Conservation (phyloP, 2,797 vertebrate species). For the Steatocranus sp. region DNA sequence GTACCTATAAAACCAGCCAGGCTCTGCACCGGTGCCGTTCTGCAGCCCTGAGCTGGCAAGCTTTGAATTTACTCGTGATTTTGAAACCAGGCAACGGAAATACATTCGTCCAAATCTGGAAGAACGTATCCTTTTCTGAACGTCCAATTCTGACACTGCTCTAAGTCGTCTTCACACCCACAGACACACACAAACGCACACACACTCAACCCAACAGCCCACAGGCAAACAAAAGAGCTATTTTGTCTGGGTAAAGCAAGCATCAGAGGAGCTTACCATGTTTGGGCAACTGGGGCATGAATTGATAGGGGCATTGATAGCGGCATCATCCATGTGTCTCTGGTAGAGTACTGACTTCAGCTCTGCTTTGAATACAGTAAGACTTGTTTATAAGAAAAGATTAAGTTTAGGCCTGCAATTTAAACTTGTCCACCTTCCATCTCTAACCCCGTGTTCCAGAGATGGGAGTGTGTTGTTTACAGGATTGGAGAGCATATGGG, state of each 20-base stretch:
- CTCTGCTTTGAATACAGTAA: not conserved
- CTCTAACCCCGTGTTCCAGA: not conserved
- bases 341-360: not conserved
- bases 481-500: not conserved
- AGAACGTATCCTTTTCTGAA: not conserved
- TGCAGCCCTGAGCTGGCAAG: not conserved
- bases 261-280: slow-evolving; percentile 5
- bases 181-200: not conserved
- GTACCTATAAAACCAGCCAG: not conserved
- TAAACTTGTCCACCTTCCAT: not conserved
- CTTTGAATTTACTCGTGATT: not conserved
- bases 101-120: not conserved
- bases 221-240: not conserved
- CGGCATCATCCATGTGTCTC: not conserved
- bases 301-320: not conserved
- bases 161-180: not conserved
- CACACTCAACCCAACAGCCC: slow-evolving; percentile 6
- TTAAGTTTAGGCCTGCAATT: not conserved
- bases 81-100: not conserved
- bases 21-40: not conserved
- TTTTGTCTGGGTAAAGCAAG: not conserved
- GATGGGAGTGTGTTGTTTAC: not conserved
- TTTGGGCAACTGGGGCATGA: slow-evolving; percentile 20
- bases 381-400: not conserved
- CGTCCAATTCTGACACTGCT: not conserved